Evolutionary conservation across 2,797 vertebrate species (phyloP), one percentile per base, ranked within the genome.

Genomic region (Microtus agrestis): DNA sequence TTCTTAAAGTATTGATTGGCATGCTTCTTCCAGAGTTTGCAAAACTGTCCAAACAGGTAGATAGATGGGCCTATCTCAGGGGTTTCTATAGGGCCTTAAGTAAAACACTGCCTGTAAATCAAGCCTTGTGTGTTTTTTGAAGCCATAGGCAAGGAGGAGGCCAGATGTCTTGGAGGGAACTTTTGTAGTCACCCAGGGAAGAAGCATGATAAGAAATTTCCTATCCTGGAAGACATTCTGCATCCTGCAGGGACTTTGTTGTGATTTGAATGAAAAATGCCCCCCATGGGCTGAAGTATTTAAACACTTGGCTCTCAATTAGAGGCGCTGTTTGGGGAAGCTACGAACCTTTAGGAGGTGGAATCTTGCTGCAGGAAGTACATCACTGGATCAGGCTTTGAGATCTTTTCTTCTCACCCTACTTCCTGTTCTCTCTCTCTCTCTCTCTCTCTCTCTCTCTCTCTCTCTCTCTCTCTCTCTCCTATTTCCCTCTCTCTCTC

Each of bases 1-100:
- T 92, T 93, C 78, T 93, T 46, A 23, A 95, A 69, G 27, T 12
- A n/a, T 63, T 65, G 19, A 76, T 87, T 63, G 10, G 6, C 74
- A 63, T 21, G 29, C 21, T 65, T 77, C 86, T 65, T 13, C 48
- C 48, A 88, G 82, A 93, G 43, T 82, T 74, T 92, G 78, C 69
- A 79, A 91, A 95, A 23, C 17, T 17, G 37, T 48, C 56, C 48
- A 27, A 40, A 19, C 10, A 77, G 73, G 43, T 12, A 71, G 77
- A 80, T 3, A 48, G 71, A 87, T 3, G 43, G 48, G n/a, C 56
- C 74, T 80, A 59, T 29, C 56, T 86, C 2, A 1, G 4, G 43
- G 34, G 3, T 79, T 91, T 94, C 78, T 89, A 21, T 10, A 51
- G 21, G 65, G 21, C 2, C 67, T 4, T 40, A 76, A 93, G 54